Percentiles rank a stretch among this genome's conserved stretches.
Evolutionary conservation across 1,140 invertebrate species (phyloP).

Genomic region (Euura saliciscinereae): DNA sequence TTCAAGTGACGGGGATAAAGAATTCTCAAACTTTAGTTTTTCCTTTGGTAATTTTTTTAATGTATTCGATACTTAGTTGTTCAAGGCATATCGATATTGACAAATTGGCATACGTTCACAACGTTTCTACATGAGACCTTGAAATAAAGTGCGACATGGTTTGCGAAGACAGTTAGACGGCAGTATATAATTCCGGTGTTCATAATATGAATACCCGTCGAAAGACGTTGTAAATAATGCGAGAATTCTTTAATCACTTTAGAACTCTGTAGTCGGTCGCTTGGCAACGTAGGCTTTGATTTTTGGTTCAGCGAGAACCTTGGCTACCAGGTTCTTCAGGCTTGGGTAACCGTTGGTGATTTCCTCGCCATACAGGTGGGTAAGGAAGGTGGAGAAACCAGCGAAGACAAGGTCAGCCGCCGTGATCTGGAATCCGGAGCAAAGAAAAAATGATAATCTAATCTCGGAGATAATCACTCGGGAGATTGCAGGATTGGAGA

Average conservation of each 20-base stretch:
- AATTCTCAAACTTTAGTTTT: too few species aligned
- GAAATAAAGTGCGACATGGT: too few species aligned
- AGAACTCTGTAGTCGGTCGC: slow-evolving; percentile 58
- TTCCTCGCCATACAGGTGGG: slow-evolving; percentile 32
- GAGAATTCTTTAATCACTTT: slow-evolving; percentile 30
- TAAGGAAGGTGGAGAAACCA: slow-evolving; percentile 42
- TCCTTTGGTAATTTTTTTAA: too few species aligned
- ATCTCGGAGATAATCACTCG: slow-evolving; percentile 10
- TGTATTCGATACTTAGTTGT: too few species aligned
- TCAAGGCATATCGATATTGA: too few species aligned
- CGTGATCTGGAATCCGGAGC: slow-evolving; percentile 39
- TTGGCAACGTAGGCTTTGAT: slow-evolving; percentile 55
- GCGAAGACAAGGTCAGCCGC: slow-evolving; percentile 53
- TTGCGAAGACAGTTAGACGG: too few species aligned
- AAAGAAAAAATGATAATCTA: slow-evolving; percentile 23
- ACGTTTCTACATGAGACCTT: too few species aligned
- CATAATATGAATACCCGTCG: too few species aligned
- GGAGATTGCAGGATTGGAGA: not conserved
- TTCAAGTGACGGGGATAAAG: too few species aligned
- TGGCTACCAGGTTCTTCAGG: slow-evolving; percentile 46
- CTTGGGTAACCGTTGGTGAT: slow-evolving; percentile 41
- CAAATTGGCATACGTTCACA: too few species aligned
- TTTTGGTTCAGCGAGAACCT: slow-evolving; percentile 43
- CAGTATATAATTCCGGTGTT: too few species aligned
- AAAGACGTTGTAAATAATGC: too few species aligned